phyloP scores from a whole-genome alignment of 1,140 invertebrate genomes.

The Habropoda laboriosa region DNA sequence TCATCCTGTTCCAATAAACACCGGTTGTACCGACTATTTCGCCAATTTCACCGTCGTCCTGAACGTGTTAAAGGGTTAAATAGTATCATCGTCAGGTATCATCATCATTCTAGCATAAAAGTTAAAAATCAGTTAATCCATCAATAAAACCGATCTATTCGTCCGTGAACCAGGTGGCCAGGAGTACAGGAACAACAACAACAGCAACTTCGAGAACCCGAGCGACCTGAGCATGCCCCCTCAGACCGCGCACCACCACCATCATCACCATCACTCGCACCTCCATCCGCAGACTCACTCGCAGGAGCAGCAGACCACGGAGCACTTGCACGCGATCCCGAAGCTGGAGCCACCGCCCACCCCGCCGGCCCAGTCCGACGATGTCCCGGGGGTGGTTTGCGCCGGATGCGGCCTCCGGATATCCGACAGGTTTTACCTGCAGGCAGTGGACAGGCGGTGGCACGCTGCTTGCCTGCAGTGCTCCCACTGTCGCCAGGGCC shows the following conservation, averaged over 20 bases:
- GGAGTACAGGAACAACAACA: constrained; percentile 75
- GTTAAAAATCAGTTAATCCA: too few species aligned
- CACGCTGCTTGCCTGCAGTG: constrained; percentile 95
- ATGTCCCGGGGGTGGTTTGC: constrained; percentile 84
- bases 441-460: constrained; percentile 95
- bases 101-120: too few species aligned
- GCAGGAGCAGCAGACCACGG: constrained; percentile 69
- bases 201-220: constrained; percentile 73
- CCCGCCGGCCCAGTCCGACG: constrained; percentile 80
- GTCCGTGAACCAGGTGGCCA: constrained; percentile 64
- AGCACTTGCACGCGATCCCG: constrained; percentile 79
- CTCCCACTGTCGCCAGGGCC: constrained; percentile 92
- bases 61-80: too few species aligned
- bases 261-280: constrained; percentile 71
- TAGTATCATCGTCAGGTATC: too few species aligned
- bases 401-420: constrained; percentile 93
- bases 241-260: constrained; percentile 70
- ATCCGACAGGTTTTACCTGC: constrained; percentile 95
- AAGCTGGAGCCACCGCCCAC: constrained; percentile 83
- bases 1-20: too few species aligned
- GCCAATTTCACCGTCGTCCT: too few species aligned
- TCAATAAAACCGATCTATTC: too few species aligned
- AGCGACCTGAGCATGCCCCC: constrained; percentile 76
- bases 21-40: too few species aligned
- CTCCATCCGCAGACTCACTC: constrained; percentile 73